Conservation (phyloP, 2,888 invertebrate genomes). For the Odontothrips loti region DNA sequence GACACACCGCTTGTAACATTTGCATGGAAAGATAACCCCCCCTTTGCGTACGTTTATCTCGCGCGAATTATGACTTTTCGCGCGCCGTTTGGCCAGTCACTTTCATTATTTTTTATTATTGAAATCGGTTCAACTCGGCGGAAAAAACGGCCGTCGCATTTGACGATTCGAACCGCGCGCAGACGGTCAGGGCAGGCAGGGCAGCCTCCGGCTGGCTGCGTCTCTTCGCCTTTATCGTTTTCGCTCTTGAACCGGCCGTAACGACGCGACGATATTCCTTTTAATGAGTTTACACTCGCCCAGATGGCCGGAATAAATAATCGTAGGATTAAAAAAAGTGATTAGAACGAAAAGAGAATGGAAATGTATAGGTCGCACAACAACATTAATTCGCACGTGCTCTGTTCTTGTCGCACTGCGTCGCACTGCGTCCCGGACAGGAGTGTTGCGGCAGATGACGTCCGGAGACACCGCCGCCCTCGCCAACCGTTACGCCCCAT, state of each 20-base stretch:
- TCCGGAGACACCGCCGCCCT: no score
- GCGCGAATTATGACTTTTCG: constrained; percentile 19
- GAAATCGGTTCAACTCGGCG: constrained; percentile 14
- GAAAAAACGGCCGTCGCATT: background rate
- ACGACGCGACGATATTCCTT: background rate
- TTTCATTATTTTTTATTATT: constrained; percentile 7
- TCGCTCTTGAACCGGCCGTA: constrained; percentile 5
- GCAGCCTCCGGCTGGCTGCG: no score
- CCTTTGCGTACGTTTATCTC: background rate
- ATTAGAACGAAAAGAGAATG: background rate
- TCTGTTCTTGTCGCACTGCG: no score
- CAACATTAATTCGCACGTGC: background rate
- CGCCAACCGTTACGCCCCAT: no score
- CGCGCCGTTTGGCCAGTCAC: background rate
- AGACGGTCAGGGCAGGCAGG: no score
- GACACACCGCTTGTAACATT: background rate
- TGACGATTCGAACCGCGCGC: background rate
- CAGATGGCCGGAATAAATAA: constrained; percentile 24
- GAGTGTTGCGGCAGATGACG: no score
- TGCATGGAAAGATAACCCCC: constrained; percentile 4
- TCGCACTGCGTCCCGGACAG: no score
- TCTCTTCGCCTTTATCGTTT: constrained; percentile 13
- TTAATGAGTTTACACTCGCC: constrained; percentile 25
- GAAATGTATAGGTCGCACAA: background rate
- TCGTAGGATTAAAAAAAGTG: constrained; percentile 10